phyloP scores from a whole-genome alignment of 2,113 vertebrate species.

The Thymallus thymallus region DNA sequence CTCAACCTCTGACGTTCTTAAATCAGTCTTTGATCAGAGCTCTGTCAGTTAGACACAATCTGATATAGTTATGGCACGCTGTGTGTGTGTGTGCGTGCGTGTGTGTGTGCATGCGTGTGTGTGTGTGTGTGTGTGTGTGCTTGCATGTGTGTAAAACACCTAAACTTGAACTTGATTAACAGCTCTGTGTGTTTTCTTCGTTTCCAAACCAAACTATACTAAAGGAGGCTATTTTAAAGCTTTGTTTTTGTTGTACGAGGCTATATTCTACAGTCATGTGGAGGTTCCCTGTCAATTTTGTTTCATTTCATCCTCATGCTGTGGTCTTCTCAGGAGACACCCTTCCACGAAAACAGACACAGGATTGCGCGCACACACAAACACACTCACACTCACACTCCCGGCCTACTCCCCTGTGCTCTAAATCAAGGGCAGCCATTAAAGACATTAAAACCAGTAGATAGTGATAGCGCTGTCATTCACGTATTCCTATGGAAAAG shows the following conservation, averaged over 20 bases:
- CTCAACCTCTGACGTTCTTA: background rate
- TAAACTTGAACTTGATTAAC: too few relatives aligned
- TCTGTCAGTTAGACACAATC: background rate
- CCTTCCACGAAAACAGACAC: background rate
- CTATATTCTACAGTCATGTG: background rate
- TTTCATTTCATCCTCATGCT: too few relatives aligned
- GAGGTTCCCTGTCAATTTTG: too few relatives aligned
- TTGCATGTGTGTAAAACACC: slow-evolving; percentile 33
- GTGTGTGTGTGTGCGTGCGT: background rate
- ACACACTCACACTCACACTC: slow-evolving; percentile 18
- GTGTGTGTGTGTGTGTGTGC: background rate
- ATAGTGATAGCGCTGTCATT: too few relatives aligned
- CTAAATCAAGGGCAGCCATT: slow-evolving; percentile 74
- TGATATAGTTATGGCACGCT: background rate
- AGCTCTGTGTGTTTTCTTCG: background rate
- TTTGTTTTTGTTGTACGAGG: background rate
- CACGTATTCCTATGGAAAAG: too few relatives aligned
- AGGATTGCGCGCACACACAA: slow-evolving; percentile 13
- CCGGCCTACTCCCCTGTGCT: slow-evolving; percentile 40
- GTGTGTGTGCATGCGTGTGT: background rate
- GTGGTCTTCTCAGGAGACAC: background rate
- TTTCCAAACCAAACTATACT: background rate
- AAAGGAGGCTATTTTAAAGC: background rate
- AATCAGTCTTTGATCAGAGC: background rate
- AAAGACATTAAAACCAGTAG: too few relatives aligned